These are phyloP conservation scores for Drosophila kepulauana DNA, from an alignment of 1,140 invertebrate species.

Conservation along the genomic window DNA sequence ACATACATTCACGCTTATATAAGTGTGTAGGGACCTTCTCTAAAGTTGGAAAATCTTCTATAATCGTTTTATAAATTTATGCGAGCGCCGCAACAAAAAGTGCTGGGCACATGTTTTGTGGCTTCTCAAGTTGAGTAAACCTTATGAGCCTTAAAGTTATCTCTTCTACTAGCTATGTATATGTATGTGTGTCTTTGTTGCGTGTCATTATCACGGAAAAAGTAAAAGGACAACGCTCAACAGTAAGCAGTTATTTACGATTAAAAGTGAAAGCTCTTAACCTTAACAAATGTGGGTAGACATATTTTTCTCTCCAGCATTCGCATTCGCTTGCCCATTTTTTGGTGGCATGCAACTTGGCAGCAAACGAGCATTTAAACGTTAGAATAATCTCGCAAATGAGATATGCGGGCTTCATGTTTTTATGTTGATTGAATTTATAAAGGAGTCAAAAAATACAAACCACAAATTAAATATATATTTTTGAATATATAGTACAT, in stretches of 20 bases:
- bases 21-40: conserved; percentile 3
- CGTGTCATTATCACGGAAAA: conserved; percentile 45
- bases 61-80: conserved; percentile 64
- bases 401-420: not conserved
- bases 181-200: conserved; percentile 14
- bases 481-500: no score
- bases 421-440: conserved; percentile 2
- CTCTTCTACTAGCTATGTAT: not conserved
- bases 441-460: no score
- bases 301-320: conserved; percentile 34
- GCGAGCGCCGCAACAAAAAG: conserved; percentile 58
- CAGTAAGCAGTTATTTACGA: conserved; percentile 44
- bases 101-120: conserved; percentile 56
- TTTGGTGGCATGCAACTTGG: conserved; percentile 14
- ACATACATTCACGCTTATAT: not conserved
- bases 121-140: conserved; percentile 41
- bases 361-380: conserved; percentile 28
- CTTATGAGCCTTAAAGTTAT: conserved; percentile 42
- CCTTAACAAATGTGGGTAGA: conserved; percentile 40
- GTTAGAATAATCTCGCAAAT: conserved; percentile 6
- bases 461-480: no score
- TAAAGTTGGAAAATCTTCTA: conserved; percentile 47
- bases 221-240: conserved; percentile 38
- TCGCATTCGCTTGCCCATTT: not conserved
- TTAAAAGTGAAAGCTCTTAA: conserved; percentile 53